Percentiles rank a stretch among this genome's conserved stretches.
Conservation (phyloP, 2,797 vertebrate genomes). For the Darevskia nairensis region DNA sequence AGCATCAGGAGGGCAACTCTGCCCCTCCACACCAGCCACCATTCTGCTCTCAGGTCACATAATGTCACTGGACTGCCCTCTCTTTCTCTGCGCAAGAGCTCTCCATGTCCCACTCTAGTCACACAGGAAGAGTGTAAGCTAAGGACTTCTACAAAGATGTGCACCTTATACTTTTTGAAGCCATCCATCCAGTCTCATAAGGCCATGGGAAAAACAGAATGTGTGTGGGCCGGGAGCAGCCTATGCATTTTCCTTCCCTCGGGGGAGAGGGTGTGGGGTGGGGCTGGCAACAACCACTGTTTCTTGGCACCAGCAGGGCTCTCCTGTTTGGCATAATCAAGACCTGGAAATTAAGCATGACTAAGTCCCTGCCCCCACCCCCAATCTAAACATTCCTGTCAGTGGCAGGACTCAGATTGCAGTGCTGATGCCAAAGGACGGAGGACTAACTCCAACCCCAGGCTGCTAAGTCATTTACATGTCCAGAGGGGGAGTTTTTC, state of each 20-base stretch:
- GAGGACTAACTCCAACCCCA: slow-evolving; percentile 39
- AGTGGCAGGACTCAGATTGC: slow-evolving; percentile 49
- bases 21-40: no score
- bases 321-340: slow-evolving; percentile 66
- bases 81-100: neutral
- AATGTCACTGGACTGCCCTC: neutral
- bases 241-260: slow-evolving; percentile 50
- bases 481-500: slow-evolving; percentile 55
- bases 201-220: slow-evolving; percentile 20
- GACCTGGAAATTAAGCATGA: slow-evolving; percentile 63
- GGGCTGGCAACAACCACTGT: neutral
- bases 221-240: slow-evolving; percentile 6
- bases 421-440: slow-evolving; percentile 27
- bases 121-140: slow-evolving; percentile 27
- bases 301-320: slow-evolving; percentile 53
- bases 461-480: slow-evolving; percentile 47
- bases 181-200: slow-evolving; percentile 30
- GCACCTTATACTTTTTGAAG: slow-evolving; percentile 20
- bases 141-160: neutral
- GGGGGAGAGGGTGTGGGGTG: neutral
- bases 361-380: slow-evolving; percentile 59
- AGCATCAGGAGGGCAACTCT: neutral
- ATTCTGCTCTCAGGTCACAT: neutral
- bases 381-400: slow-evolving; percentile 61
- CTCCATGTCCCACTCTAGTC: slow-evolving; percentile 17